Conservation (phyloP, 2,888 invertebrate genomes). For the Halocaridina rubra region DNA sequence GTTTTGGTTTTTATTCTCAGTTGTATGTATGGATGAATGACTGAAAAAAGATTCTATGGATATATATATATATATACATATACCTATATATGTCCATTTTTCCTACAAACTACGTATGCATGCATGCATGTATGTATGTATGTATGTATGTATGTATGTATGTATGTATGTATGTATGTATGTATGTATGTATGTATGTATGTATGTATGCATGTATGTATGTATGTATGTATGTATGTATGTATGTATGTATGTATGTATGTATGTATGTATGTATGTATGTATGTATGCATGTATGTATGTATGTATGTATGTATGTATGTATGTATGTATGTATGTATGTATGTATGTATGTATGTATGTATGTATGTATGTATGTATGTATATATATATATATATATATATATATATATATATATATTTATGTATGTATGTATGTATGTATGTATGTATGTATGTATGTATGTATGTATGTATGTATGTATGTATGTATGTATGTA, state of each 20-base stretch:
- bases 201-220: background rate
- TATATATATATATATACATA: background rate
- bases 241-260: background rate
- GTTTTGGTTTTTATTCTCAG: no score
- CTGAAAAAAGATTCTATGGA: no score
- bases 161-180: background rate
- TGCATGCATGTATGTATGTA: background rate
- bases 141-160: background rate
- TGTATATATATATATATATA: background rate
- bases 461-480: background rate
- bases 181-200: background rate
- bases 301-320: background rate
- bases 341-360: background rate
- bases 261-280: background rate
- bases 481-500: background rate
- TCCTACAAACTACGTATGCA: background rate
- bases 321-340: background rate
- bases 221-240: background rate
- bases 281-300: background rate
- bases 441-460: background rate
- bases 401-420: background rate
- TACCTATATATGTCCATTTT: background rate
- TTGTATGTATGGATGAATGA: no score
- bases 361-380: background rate
- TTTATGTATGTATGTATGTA: background rate